Conservation (phyloP, 2,797 vertebrate genomes). For the Netta rufina region DNA sequence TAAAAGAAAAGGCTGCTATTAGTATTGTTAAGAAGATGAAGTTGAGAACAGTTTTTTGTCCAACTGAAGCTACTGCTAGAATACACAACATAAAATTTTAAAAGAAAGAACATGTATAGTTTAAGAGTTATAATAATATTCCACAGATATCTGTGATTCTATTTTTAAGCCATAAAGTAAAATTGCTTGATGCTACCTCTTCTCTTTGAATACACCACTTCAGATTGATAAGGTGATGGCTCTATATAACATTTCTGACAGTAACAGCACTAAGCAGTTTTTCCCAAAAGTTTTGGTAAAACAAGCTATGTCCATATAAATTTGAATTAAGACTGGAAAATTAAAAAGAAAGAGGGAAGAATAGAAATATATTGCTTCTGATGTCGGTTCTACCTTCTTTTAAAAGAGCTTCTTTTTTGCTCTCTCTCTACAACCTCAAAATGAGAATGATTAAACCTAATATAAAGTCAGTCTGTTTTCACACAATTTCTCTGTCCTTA, state of each 20-base stretch:
- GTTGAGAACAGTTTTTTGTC: neutral
- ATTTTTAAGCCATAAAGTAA: neutral
- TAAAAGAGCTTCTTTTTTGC: neutral
- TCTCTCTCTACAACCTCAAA: neutral
- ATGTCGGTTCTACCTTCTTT: neutral
- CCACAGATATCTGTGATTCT: neutral
- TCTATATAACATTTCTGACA: neutral
- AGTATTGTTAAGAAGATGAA: neutral
- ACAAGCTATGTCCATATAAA: neutral
- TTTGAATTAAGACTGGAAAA: neutral
- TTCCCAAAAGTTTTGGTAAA: neutral
- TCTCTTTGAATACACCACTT: neutral
- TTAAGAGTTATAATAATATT: neutral
- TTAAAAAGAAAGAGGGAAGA: neutral
- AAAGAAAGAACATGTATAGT: neutral
- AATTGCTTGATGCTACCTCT: neutral
- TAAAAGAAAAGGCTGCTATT: neutral
- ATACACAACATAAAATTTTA: neutral
- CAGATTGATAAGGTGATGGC: neutral
- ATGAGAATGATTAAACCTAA: neutral
- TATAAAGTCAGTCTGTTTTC: neutral
- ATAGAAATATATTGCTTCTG: neutral
- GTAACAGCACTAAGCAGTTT: neutral
- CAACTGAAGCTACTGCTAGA: neutral
- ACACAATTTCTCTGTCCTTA: neutral